Base-by-base conservation (phyloP, 2,113 vertebrate species). In the Pseudonaja textilis region DNA sequence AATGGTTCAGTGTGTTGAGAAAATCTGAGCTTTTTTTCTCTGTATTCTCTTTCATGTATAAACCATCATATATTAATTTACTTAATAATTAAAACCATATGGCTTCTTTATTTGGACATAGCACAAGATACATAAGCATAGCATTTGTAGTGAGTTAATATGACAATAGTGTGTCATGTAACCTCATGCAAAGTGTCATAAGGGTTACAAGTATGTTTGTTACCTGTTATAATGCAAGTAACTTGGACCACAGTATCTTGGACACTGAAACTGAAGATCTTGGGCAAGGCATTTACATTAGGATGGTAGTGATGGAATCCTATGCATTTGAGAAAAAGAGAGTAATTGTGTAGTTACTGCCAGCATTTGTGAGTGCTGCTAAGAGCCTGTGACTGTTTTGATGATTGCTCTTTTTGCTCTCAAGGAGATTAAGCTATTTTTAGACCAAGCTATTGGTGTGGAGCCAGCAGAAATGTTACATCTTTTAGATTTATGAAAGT, bases 371-470 rank as follows among this genome's bases (percentile, higher is more conserved):
- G 89, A 85, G 59, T 0, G 5, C 0, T 0, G 94, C 74, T 81
- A 81, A 11, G 93, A 3, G 56, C 1, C 85, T 52, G 89, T 91
- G 91, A 87, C 50, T 89, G 55, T 89, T 94, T 92, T 95, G 96
- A 90, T 96, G 96, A 94, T 96, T 95, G 96, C 94, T 97, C 96
- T 96, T 97, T 93, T 97, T 96, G 96, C 97, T 97, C 96, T 97
- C 29, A 42, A 97, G 95, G 96, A 97, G 97, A 97, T 97, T 96
- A 97, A 95, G 96, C 96, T 98, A 97, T 97, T 97, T 98, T 97
- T 97, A 98, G 97, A 94, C 94, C 91, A 93, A 89, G 94, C 94
- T 96, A 94, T 96, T 97, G 96, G 96, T 97, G 96, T 95, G 96
- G 97, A 95, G 94, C 97, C 93, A 95, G 96, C 93, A 96, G 96